These are phyloP conservation scores for Columba janthina DNA, from an alignment of 2,113 vertebrate genomes.

Conservation along the genomic window DNA sequence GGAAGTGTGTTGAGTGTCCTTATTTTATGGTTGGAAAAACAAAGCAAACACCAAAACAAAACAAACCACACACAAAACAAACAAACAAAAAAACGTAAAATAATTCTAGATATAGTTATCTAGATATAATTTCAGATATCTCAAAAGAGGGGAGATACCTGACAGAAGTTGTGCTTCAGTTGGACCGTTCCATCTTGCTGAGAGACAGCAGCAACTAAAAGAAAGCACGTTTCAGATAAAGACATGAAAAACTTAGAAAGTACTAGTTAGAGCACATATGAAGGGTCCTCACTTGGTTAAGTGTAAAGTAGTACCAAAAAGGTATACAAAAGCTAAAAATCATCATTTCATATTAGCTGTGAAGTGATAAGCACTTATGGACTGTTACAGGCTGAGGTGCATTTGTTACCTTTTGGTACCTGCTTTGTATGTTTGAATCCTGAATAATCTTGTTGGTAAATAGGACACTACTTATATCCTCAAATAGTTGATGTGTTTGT, in stretches of 20 bases:
- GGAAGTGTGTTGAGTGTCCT: background rate
- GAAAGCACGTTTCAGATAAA: background rate
- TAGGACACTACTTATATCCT: background rate
- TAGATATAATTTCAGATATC: background rate
- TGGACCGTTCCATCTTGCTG: background rate
- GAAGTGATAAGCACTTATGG: background rate
- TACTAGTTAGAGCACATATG: background rate
- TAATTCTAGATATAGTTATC: background rate
- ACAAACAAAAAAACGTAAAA: background rate
- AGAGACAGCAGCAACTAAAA: background rate
- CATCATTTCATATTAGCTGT: rapidly evolving
- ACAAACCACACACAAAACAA: no score
- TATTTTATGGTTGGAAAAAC: background rate
- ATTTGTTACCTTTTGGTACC: background rate
- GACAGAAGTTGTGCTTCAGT: background rate
- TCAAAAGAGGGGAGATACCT: background rate
- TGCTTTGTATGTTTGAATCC: background rate
- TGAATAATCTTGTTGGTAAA: background rate
- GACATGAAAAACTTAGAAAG: background rate
- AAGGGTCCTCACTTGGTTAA: background rate
- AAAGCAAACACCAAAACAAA: no score
- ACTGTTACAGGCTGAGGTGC: rapidly evolving
- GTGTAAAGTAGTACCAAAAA: background rate
- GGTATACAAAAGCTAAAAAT: background rate
- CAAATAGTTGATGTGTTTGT: background rate